Evolutionary conservation across 2,113 vertebrate species (phyloP).

Genomic region (Sebastes schlegelii): DNA sequence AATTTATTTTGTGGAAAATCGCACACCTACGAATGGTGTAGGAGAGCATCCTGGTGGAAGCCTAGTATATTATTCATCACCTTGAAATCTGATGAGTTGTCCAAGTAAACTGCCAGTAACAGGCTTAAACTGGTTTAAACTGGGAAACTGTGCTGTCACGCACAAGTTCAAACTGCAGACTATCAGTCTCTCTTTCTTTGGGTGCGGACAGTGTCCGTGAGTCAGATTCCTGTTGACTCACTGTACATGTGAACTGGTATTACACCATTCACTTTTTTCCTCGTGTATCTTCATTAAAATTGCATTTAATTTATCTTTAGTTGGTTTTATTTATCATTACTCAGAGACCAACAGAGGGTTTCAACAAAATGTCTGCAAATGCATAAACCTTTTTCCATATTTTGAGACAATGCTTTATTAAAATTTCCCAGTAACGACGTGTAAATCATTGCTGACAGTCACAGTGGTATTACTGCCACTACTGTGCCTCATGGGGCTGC

Average conservation of each 20-base stretch:
- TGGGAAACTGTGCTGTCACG: not conserved
- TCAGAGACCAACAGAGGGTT: not conserved
- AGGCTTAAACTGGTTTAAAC: conserved; percentile 27
- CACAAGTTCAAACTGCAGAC: conserved; percentile 23
- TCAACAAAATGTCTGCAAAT: not conserved
- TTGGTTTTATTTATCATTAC: not conserved
- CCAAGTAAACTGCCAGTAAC: not conserved
- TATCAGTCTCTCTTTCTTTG: not conserved
- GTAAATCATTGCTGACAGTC: not conserved
- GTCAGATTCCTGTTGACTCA: conserved; percentile 35
- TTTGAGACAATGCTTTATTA: not conserved
- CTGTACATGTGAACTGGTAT: not conserved
- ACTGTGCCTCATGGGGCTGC: conserved; percentile 48
- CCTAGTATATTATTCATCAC: not conserved
- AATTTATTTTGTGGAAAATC: no score
- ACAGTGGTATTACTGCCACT: conserved; percentile 29
- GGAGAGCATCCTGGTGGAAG: no score
- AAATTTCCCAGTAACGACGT: not conserved
- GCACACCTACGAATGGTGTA: no score
- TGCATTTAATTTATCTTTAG: not conserved
- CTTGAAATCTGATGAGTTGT: not conserved
- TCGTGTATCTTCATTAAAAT: not conserved
- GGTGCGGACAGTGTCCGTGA: conserved; percentile 41
- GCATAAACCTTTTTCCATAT: not conserved
- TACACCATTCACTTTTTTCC: not conserved